Evolutionary conservation across 1,140 invertebrate genomes (phyloP).

Genomic region (Melitaea cinxia): DNA sequence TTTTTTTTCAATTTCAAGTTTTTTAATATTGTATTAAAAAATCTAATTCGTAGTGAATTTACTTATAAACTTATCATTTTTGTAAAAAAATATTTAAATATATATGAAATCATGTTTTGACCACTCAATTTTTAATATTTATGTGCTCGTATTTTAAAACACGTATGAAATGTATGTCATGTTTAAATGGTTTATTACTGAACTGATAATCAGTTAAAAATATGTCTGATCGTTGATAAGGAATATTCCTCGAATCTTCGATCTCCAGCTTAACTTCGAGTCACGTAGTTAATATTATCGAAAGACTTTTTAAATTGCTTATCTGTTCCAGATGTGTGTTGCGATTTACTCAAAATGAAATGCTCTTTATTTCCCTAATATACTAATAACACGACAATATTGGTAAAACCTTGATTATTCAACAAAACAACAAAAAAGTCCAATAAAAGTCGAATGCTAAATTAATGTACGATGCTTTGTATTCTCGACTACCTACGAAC

Average conservation of each 20-base stretch:
- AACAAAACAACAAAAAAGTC: neutral
- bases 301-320: slow-evolving; percentile 1
- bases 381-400: no score
- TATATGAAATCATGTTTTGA: no score
- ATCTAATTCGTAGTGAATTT: no score
- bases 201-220: slow-evolving; percentile 22
- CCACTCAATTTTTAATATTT: no score
- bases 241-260: slow-evolving; percentile 15
- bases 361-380: neutral
- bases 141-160: neutral
- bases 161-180: neutral
- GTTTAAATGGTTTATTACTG: slow-evolving; percentile 15
- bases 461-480: neutral
- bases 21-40: neutral
- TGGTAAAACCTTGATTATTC: no score
- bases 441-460: neutral
- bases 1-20: neutral
- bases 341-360: neutral
- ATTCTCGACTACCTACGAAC: slow-evolving; percentile 4
- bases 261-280: slow-evolving; percentile 19
- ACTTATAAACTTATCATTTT: no score
- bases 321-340: slow-evolving; percentile 8
- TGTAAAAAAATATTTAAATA: no score
- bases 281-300: slow-evolving; percentile 23
- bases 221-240: slow-evolving; percentile 14